Conservation (phyloP, 2,888 invertebrate species). For the Lasioglossum oenotherae region DNA sequence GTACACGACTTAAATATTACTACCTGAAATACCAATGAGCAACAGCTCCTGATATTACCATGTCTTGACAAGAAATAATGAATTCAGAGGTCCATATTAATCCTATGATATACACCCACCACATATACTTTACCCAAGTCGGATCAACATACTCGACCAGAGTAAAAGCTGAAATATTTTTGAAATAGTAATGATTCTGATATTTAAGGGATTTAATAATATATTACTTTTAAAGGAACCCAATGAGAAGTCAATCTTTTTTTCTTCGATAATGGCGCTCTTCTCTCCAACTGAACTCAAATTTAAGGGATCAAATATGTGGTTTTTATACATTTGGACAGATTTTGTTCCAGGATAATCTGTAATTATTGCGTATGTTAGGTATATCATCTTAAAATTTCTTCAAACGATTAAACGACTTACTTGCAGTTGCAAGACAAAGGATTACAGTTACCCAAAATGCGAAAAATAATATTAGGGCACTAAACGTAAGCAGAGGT, state of each 20-base stretch:
- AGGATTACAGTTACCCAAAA: conserved; percentile 96
- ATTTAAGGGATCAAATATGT: conserved; percentile 75
- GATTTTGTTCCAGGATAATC: conserved; percentile 83
- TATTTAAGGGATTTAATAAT: background rate
- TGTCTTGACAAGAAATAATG: conserved; percentile 96
- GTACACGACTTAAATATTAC: conserved; percentile 13
- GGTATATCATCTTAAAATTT: background rate
- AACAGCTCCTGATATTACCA: conserved; percentile 96
- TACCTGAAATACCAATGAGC: conserved; percentile 97
- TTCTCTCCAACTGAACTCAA: conserved; percentile 72
- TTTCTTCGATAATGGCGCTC: conserved; percentile 67
- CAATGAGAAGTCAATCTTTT: conserved; percentile 72
- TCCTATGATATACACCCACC: conserved; percentile 95
- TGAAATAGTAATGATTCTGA: conserved; percentile 24
- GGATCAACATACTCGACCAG: conserved; percentile 91
- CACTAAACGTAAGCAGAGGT: conserved; percentile 92
- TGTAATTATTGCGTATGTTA: conserved; percentile 60
- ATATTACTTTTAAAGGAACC: conserved; percentile 78
- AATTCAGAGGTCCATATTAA: conserved; percentile 97
- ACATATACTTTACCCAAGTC: conserved; percentile 94
- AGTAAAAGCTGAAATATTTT: conserved; percentile 85
- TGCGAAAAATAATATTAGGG: conserved; percentile 91
- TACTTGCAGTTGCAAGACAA: conserved; percentile 93
- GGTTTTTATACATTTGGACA: conserved; percentile 76
- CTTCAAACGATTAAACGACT: conserved; percentile 81